Base-by-base conservation (phyloP, 2,113 vertebrate species). In the Pelmatolapia mariae region DNA sequence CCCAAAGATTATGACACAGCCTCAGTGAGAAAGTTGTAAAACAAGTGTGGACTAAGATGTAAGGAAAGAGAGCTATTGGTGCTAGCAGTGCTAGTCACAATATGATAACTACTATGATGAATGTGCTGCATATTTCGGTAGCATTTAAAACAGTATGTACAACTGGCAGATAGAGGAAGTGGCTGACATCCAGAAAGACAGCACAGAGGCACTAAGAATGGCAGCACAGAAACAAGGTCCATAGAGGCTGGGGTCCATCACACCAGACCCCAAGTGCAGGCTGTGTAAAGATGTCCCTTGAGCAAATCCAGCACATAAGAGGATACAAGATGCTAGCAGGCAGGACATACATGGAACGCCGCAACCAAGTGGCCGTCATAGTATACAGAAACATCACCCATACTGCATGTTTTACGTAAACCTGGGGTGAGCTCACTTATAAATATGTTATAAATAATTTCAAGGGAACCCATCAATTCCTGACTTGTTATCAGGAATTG, bases 371-470 rank as follows among this genome's bases (percentile, higher is more conserved):
- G 5, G 26, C 3, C 1, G 5, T 31, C 57, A 31, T 6, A 61
- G 8, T 61, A 2, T 61, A 61, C 26, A 61, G 26, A 0, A 31
- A 61, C 0, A 59, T 59, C 31, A 38, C 61, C 33, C 61, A 66
- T 66, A 38, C 33, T 38, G 19, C 33, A 66, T 66, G 61, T 22
- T 38, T 66, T 66, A 66, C 1, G 1, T 38, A 66, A 38, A 66
- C n/a, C 4, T 66, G 61, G 33, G 61, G 61, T 66, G 19, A 66
- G 33, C 31, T 66, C 31, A 38, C 31, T 38, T 38, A 68, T 4
- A 68, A 68, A n/a, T 71, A 71, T 15, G 36, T 63, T 63, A 63
- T 43, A 71, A 71, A 24, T 43, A 40, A 22, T 71, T 24, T 71
- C 38, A 40, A 43, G 1, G 5, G 7, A 73, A 18, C 10, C 22